Conservation (phyloP, 2,113 vertebrate species). For the Perca schrenkii region DNA sequence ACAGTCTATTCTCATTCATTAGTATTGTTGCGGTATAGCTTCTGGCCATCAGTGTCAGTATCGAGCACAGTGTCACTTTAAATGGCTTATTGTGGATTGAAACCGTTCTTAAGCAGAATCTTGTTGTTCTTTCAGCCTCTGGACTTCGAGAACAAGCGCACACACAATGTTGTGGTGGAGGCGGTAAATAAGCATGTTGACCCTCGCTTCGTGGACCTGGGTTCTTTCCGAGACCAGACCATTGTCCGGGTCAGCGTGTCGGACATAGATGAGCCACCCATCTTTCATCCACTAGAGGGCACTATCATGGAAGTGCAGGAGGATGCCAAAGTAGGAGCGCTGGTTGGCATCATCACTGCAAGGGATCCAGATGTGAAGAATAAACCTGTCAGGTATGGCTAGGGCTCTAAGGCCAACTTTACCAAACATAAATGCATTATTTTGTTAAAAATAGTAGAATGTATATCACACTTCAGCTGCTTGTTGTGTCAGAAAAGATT, state of each 20-base stretch:
- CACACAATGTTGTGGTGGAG: constrained; percentile 95
- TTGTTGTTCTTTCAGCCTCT: constrained; percentile 84
- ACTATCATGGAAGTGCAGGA: constrained; percentile 95
- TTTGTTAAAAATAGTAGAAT: neutral
- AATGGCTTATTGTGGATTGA: neutral
- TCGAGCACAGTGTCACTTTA: neutral
- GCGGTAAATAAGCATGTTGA: constrained; percentile 97
- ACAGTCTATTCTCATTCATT: neutral
- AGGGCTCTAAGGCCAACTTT: neutral
- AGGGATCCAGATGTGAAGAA: constrained; percentile 93
- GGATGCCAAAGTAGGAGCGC: constrained; percentile 90
- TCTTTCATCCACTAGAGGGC: constrained; percentile 88
- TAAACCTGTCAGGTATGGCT: constrained; percentile 90
- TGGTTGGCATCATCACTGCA: constrained; percentile 93
- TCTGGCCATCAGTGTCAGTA: neutral
- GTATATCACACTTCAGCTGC: neutral
- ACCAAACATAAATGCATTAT: too few relatives aligned
- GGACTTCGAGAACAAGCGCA: constrained; percentile 92
- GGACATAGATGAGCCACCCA: constrained; percentile 92
- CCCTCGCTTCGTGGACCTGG: constrained; percentile 93
- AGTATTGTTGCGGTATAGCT: neutral
- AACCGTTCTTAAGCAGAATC: neutral
- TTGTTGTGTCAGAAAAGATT: neutral
- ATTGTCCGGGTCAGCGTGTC: constrained; percentile 93
- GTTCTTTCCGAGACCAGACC: constrained; percentile 95